phyloP scores from a whole-genome alignment of 1,140 invertebrate genomes.

The Trichoplusia ni region DNA sequence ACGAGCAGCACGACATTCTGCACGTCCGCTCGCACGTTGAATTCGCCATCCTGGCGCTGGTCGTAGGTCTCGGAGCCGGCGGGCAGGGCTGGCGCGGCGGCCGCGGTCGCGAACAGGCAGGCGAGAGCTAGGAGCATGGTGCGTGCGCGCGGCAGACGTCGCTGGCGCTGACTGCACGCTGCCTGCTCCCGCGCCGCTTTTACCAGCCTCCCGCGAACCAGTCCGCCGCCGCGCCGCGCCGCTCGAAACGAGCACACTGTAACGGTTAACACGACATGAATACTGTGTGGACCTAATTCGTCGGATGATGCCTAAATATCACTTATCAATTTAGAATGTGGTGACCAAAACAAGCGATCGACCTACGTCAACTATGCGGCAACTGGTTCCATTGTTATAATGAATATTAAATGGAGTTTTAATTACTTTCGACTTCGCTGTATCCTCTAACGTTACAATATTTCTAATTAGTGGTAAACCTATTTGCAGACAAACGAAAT shows the following conservation, averaged over 20 bases:
- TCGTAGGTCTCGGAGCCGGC: conserved; percentile 86
- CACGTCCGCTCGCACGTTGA: conserved; percentile 84
- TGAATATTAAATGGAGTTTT: too few species aligned
- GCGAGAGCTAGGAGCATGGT: conserved; percentile 58
- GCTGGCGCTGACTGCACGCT: conserved; percentile 54
- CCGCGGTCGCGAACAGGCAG: conserved; percentile 78
- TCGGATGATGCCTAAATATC: conserved; percentile 12
- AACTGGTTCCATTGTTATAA: not conserved
- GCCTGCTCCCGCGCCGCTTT: conserved; percentile 65
- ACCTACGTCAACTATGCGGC: not conserved
- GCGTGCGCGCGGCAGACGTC: conserved; percentile 53
- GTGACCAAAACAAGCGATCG: not conserved
- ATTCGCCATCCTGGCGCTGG: conserved; percentile 84
- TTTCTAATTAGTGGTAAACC: too few species aligned
- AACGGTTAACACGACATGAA: conserved; percentile 73
- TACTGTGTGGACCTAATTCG: conserved; percentile 29
- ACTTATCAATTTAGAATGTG: conserved; percentile 16
- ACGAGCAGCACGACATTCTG: conserved; percentile 84
- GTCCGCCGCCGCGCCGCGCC: conserved; percentile 63
- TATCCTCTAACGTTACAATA: too few species aligned
- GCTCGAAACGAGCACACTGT: conserved; percentile 70
- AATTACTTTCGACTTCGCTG: too few species aligned
- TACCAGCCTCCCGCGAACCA: conserved; percentile 68
- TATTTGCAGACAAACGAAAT: too few species aligned
- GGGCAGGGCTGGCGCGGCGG: conserved; percentile 87